Evolutionary conservation across 1,140 invertebrate species (phyloP).

Genomic region (Teleopsis dalmanni): DNA sequence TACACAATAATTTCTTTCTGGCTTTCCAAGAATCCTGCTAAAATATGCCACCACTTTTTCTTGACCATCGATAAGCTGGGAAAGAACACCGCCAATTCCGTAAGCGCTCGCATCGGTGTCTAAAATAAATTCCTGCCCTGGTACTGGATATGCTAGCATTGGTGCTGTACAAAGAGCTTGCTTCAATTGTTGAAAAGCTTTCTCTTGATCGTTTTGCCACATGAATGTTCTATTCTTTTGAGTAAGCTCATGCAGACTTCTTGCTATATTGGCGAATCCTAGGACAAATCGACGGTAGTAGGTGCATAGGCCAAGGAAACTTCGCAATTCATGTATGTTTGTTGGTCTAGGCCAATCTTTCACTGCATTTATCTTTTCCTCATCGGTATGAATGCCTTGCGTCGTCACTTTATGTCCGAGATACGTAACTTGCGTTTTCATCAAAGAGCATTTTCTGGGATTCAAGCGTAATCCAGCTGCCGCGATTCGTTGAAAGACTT

Average conservation of each 20-base stretch:
- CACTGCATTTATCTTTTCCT: too few relatives aligned
- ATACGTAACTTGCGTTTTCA: too few relatives aligned
- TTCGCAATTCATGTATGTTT: neutral
- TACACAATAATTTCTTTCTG: constrained; percentile 24
- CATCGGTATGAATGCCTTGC: too few relatives aligned
- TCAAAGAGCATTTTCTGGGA: too few relatives aligned
- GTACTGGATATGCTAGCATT: constrained; percentile 1
- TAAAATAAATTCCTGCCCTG: constrained; percentile 15
- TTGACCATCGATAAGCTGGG: constrained; percentile 17
- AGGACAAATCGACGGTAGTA: too few relatives aligned
- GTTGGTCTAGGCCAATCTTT: too few relatives aligned
- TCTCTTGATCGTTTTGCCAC: neutral
- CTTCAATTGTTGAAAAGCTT: neutral
- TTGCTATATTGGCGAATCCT: too few relatives aligned
- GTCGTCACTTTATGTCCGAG: too few relatives aligned
- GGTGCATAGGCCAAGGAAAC: constrained; percentile 2
- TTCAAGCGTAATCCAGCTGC: too few relatives aligned
- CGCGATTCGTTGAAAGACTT: constrained; percentile 5
- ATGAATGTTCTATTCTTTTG: neutral
- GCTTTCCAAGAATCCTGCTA: constrained; percentile 36
- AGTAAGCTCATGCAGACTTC: neutral
- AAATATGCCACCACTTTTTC: constrained; percentile 27
- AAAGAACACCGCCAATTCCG: constrained; percentile 17
- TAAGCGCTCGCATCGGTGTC: too few relatives aligned
- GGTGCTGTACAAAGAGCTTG: neutral